Evolutionary conservation across 1,140 invertebrate species (phyloP).

Genomic region (Rhizoglyphus robini): DNA sequence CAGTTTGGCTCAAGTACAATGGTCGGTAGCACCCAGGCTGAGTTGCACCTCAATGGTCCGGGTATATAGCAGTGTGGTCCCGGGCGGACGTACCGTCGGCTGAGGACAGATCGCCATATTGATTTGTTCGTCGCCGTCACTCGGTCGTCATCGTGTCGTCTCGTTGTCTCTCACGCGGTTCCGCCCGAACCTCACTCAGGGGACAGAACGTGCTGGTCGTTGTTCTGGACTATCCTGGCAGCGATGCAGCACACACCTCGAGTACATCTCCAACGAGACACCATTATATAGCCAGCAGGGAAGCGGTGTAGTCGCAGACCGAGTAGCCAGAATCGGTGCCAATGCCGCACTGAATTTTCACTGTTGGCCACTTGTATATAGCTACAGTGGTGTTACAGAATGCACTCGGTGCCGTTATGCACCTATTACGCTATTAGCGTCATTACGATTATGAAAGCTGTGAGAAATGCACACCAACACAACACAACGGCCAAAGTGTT

Average conservation of each 20-base stretch:
- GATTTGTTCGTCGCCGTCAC: not conserved
- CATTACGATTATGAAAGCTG: slow-evolving; percentile 6
- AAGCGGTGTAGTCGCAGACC: too few relatives aligned
- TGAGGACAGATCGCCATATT: too few relatives aligned
- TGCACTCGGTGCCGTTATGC: not conserved
- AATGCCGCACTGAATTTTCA: not conserved
- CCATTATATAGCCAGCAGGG: too few relatives aligned
- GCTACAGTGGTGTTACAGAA: not conserved
- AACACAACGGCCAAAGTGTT: too few relatives aligned
- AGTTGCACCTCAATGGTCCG: too few relatives aligned
- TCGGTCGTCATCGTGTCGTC: not conserved
- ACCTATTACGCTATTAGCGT: slow-evolving; percentile 14
- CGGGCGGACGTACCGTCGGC: too few relatives aligned
- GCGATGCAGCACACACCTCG: too few relatives aligned
- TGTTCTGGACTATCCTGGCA: not conserved
- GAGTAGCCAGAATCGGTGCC: too few relatives aligned
- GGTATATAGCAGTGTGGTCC: too few relatives aligned
- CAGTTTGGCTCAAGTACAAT: too few relatives aligned
- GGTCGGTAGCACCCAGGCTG: too few relatives aligned
- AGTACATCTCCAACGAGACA: too few relatives aligned
- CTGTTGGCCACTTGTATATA: not conserved
- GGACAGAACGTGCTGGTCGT: not conserved
- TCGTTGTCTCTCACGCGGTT: not conserved
- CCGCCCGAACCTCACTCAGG: slow-evolving; percentile 11
- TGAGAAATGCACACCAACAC: not conserved